phyloP scores from a whole-genome alignment of 1,140 invertebrate species.

The Dendroctonus valens region DNA sequence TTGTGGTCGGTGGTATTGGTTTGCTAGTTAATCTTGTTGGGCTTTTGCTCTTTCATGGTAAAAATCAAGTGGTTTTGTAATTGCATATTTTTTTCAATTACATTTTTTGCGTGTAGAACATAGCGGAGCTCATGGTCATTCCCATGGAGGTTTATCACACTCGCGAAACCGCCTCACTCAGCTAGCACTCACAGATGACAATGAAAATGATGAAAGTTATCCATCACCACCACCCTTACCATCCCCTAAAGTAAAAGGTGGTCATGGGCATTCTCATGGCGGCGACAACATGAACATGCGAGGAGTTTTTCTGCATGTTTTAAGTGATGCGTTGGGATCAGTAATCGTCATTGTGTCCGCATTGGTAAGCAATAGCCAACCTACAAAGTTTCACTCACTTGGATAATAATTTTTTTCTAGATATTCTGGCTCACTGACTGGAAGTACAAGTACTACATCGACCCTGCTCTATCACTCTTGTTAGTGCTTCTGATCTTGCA shows the following conservation, averaged over 20 bases:
- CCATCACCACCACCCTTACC: constrained; percentile 51
- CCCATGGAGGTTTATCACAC: constrained; percentile 65
- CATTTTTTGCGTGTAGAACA: constrained; percentile 59
- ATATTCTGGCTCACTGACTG: constrained; percentile 87
- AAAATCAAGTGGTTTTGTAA: constrained; percentile 39
- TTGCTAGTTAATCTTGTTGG: constrained; percentile 82
- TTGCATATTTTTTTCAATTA: neutral
- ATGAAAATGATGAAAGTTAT: constrained; percentile 77
- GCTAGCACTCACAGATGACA: constrained; percentile 70
- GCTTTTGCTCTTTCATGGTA: constrained; percentile 79
- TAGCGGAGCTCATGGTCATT: constrained; percentile 69
- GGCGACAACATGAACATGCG: constrained; percentile 93
- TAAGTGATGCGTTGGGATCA: constrained; percentile 95
- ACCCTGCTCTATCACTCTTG: constrained; percentile 87
- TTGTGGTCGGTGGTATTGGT: constrained; percentile 75
- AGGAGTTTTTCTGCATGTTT: constrained; percentile 94
- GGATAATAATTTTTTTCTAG: constrained; percentile 1
- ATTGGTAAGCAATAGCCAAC: constrained; percentile 52
- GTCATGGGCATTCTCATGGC: constrained; percentile 55
- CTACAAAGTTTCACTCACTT: neutral
- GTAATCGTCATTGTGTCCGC: constrained; percentile 96
- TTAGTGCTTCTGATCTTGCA: constrained; percentile 77
- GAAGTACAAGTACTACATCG: constrained; percentile 82
- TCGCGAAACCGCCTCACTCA: constrained; percentile 62
- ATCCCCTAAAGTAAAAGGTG: constrained; percentile 45